A percentile compares a stretch with the other conserved stretches of the same genome.
These are phyloP conservation scores for Leucoraja erinaceus DNA, from an alignment of 2,113 vertebrate species.

Conservation along the genomic window DNA sequence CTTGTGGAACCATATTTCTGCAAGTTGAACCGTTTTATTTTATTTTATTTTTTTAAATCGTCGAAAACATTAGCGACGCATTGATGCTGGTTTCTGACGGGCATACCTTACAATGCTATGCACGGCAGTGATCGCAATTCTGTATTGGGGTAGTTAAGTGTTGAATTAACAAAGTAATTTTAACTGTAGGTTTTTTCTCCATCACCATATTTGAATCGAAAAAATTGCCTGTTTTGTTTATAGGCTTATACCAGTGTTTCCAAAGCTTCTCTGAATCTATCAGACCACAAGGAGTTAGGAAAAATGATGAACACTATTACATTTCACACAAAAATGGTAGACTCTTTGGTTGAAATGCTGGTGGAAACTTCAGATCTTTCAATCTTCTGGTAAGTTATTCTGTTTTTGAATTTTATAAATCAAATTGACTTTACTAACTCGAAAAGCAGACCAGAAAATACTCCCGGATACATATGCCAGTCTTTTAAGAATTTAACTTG, in stretches of 20 bases:
- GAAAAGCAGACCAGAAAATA: not conserved
- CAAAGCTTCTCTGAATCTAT: slow-evolving; percentile 86
- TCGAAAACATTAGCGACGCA: too few species aligned
- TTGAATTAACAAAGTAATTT: not conserved
- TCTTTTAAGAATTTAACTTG: not conserved
- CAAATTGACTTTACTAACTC: not conserved
- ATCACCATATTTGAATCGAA: not conserved
- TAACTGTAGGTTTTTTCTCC: not conserved
- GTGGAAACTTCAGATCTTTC: slow-evolving; percentile 96
- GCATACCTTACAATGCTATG: too few species aligned
- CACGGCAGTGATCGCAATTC: too few species aligned
- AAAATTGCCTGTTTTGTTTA: slow-evolving; percentile 29
- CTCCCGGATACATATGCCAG: too few species aligned
- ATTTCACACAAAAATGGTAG: slow-evolving; percentile 99
- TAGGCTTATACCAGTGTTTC: slow-evolving; percentile 96
- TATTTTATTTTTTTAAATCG: too few species aligned
- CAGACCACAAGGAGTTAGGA: slow-evolving; percentile 93
- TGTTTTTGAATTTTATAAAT: slow-evolving; percentile 42
- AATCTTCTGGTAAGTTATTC: slow-evolving; percentile 82
- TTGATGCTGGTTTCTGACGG: too few species aligned
- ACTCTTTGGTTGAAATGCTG: slow-evolving; percentile 97
- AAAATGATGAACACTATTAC: slow-evolving; percentile 99
- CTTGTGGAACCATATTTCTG: not conserved
- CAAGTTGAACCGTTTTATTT: not conserved
- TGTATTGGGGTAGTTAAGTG: too few species aligned